Percentiles rank a stretch among this genome's conserved stretches.
Conservation (phyloP, 2,888 invertebrate species). For the Caenorhabditis parvicauda region DNA sequence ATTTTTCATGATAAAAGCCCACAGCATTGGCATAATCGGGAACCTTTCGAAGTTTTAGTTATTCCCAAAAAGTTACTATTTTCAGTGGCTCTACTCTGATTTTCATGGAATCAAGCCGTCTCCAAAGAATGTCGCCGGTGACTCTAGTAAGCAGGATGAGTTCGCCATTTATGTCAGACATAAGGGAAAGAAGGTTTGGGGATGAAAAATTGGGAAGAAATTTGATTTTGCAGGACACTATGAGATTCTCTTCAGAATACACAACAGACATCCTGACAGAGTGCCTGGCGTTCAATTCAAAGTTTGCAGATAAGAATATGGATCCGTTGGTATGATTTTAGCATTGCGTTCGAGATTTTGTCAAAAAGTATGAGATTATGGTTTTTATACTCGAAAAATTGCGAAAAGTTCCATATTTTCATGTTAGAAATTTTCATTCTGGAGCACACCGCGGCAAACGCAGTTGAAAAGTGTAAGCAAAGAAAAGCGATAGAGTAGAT, state of each 20-base stretch:
- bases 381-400: background rate
- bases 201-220: background rate
- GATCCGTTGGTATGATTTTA: conserved; percentile 26
- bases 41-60: too few relatives aligned
- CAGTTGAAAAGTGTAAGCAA: too few relatives aligned
- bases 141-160: conserved; percentile 27
- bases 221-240: conserved; percentile 72
- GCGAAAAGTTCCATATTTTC: background rate
- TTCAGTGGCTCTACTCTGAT: conserved; percentile 68
- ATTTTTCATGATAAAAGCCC: too few relatives aligned
- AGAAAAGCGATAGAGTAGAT: too few relatives aligned
- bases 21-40: too few relatives aligned
- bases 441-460: too few relatives aligned
- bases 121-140: conserved; percentile 64
- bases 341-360: background rate
- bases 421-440: background rate
- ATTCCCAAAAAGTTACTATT: conserved; percentile 3
- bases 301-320: conserved; percentile 40
- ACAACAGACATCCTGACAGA: conserved; percentile 87
- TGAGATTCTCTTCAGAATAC: conserved; percentile 94
- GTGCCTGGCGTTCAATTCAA: conserved; percentile 69
- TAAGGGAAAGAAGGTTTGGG: conserved; percentile 21
- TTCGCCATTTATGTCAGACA: conserved; percentile 26
- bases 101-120: conserved; percentile 63
- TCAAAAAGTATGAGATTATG: background rate